These are phyloP conservation scores for Orussus abietinus DNA, from an alignment of 1,140 invertebrate species.

Conservation along the genomic window DNA sequence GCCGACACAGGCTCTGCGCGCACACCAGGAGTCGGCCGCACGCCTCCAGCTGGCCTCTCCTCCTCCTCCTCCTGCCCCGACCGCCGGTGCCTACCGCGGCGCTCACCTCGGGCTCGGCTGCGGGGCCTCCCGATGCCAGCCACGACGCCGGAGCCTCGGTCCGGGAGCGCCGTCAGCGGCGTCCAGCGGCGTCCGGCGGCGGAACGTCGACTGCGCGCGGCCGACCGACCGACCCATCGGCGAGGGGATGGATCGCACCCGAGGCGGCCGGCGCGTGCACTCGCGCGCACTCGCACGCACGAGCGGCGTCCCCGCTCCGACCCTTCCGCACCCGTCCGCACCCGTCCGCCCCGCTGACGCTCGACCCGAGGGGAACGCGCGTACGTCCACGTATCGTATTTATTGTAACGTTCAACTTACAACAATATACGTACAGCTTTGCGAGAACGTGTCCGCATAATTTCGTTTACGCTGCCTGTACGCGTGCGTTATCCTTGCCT, in stretches of 20 bases:
- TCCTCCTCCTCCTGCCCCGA: no score
- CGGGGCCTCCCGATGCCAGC: no score
- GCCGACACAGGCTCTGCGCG: constrained; percentile 40
- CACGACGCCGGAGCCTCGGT: no score
- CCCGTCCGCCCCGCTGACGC: background rate
- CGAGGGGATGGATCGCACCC: constrained; percentile 1
- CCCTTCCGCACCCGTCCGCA: background rate
- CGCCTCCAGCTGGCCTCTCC: constrained; percentile 46
- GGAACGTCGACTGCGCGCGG: constrained; percentile 7
- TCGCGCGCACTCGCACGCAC: background rate
- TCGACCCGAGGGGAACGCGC: background rate
- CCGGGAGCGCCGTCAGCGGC: background rate
- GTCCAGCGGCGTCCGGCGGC: constrained; percentile 4
- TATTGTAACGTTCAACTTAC: constrained; percentile 53
- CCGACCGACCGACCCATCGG: no score
- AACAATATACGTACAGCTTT: constrained; percentile 45
- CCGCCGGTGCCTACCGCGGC: no score
- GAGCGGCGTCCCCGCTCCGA: background rate
- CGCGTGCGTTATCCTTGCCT: constrained; percentile 16
- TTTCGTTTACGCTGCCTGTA: constrained; percentile 17
- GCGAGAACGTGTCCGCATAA: constrained; percentile 36
- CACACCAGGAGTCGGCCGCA: constrained; percentile 40
- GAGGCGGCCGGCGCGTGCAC: constrained; percentile 3
- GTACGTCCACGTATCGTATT: constrained; percentile 41
- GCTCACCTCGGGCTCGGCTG: no score